Evolutionary conservation across 2,113 vertebrate genomes (phyloP).

Genomic region (Podarcis muralis): DNA sequence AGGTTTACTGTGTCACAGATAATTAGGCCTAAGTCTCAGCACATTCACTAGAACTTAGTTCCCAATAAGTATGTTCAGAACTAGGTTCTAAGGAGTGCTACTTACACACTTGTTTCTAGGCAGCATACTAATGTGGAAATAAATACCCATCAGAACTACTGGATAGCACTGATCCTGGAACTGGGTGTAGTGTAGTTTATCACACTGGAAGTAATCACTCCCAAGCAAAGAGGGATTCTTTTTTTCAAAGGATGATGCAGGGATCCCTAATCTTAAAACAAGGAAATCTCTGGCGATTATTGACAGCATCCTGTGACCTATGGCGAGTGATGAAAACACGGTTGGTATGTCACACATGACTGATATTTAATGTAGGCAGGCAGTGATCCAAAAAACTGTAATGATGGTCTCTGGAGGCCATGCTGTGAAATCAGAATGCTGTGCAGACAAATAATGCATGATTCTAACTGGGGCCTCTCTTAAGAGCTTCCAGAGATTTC

Average conservation of each 20-base stretch:
- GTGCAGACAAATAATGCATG: constrained; percentile 17
- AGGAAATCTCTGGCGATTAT: not conserved
- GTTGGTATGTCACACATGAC: constrained; percentile 17
- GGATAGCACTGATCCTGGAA: no score
- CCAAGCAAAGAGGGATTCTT: not conserved
- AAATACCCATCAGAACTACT: not conserved
- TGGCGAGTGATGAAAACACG: constrained; percentile 26
- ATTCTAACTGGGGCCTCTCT: constrained; percentile 1
- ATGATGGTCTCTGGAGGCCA: not conserved
- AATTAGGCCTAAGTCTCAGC: not conserved
- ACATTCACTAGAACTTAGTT: not conserved
- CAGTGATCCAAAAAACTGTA: constrained; percentile 50
- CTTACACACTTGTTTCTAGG: no score
- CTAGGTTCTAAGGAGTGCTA: not conserved
- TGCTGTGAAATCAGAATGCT: constrained; percentile 1
- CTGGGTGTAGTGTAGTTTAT: not conserved
- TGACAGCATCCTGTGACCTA: not conserved
- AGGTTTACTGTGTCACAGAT: not conserved
- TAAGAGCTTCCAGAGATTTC: not conserved
- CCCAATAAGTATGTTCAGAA: not conserved
- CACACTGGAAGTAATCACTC: not conserved
- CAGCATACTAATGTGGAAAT: not conserved
- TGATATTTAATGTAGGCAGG: constrained; percentile 34
- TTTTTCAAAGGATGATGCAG: not conserved
- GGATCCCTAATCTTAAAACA: not conserved